These are phyloP conservation scores for Cephonodes hylas DNA, from an alignment of 2,888 invertebrate genomes.

Conservation along the genomic window DNA sequence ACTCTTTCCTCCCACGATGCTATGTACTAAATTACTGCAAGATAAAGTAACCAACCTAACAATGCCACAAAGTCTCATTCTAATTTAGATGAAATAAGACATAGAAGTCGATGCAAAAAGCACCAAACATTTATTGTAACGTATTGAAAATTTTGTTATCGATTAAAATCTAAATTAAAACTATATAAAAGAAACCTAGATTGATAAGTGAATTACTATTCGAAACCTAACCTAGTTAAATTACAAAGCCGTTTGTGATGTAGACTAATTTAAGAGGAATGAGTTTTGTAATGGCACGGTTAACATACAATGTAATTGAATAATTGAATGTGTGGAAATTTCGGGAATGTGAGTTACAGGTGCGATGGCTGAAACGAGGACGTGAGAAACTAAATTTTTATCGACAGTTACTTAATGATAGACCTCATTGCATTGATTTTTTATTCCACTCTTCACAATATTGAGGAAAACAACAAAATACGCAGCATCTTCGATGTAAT, in stretches of 20 bases:
- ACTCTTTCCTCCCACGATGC: neutral
- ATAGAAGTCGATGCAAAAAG: neutral
- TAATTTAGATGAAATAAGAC: slow-evolving; percentile 8
- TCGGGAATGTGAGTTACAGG: neutral
- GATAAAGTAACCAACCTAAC: slow-evolving; percentile 17
- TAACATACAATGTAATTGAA: neutral
- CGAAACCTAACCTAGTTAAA: slow-evolving; percentile 4
- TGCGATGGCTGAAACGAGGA: neutral
- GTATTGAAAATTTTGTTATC: neutral
- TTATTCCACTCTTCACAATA: neutral
- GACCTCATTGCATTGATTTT: neutral
- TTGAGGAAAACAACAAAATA: too few species aligned
- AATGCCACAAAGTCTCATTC: slow-evolving; percentile 21
- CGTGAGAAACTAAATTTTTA: slow-evolving; percentile 2
- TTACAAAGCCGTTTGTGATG: neutral
- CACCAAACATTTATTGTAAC: neutral
- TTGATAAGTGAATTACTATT: slow-evolving; percentile 8
- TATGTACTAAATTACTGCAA: slow-evolving; percentile 5
- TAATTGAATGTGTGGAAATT: neutral
- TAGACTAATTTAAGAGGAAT: slow-evolving; percentile 4
- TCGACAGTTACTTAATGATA: neutral
- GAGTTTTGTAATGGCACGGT: slow-evolving; percentile 6
- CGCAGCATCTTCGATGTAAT: too few species aligned
- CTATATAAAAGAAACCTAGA: slow-evolving; percentile 1
- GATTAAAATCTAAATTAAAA: slow-evolving; percentile 7